These are phyloP conservation scores for Heliothis subflexa DNA, from an alignment of 1,140 invertebrate genomes.

Conservation along the genomic window DNA sequence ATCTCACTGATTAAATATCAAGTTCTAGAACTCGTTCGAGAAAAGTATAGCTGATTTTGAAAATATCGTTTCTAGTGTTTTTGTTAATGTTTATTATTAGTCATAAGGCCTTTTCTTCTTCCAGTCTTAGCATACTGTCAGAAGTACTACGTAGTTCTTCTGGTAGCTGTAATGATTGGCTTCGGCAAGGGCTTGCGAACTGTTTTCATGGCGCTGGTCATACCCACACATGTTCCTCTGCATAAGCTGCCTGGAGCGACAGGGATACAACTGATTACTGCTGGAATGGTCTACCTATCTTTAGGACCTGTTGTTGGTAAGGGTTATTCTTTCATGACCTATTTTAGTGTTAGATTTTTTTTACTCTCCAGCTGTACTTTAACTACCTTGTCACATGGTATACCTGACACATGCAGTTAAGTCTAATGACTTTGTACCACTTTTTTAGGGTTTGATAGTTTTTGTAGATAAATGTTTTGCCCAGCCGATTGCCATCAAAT, in stretches of 20 bases:
- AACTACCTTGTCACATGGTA: too few relatives aligned
- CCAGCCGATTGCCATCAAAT: too few relatives aligned
- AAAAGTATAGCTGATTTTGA: too few relatives aligned
- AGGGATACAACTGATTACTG: slow-evolving; percentile 88
- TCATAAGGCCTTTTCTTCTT: slow-evolving; percentile 43
- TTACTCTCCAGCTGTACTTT: too few relatives aligned
- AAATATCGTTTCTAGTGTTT: too few relatives aligned
- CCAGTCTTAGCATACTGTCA: slow-evolving; percentile 84
- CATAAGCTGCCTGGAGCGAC: slow-evolving; percentile 88
- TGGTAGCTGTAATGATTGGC: slow-evolving; percentile 88
- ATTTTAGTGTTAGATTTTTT: not conserved
- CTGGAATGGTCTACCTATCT: slow-evolving; percentile 87
- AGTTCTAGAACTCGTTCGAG: too few relatives aligned
- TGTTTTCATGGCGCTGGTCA: slow-evolving; percentile 89
- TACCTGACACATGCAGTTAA: too few relatives aligned
- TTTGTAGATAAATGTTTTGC: too few relatives aligned
- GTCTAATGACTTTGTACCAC: too few relatives aligned
- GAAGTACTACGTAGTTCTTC: slow-evolving; percentile 77
- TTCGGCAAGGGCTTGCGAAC: slow-evolving; percentile 88
- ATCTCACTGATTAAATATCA: too few relatives aligned
- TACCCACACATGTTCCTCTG: slow-evolving; percentile 88
- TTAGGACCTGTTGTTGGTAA: slow-evolving; percentile 88
- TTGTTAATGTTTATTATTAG: too few relatives aligned
- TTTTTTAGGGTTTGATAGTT: too few relatives aligned
- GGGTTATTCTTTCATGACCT: slow-evolving; percentile 41